Base-by-base conservation (phyloP, 1,140 invertebrate species). In the Battus philenor region DNA sequence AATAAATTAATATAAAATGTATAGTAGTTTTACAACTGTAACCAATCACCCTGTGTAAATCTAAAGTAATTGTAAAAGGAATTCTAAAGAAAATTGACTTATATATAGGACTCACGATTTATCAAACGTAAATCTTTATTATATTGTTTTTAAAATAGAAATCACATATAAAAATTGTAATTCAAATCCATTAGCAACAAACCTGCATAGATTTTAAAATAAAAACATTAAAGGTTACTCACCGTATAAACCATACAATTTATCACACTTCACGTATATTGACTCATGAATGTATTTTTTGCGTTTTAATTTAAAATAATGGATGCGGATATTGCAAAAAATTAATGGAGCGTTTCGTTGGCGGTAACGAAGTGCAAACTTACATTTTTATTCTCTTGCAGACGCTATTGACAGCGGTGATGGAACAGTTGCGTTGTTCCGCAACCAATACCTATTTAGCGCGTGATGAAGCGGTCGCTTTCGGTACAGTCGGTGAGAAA, bases 281-380 rank as follows among this genome's bases (percentile, higher is more conserved):
- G 38, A 41, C 38, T 17, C 36, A 24, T n/a, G n/a, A 12, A 16
- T 15, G 12, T 39, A 39, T 27, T 39, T 24, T 22, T 27, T 26
- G 12, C 24, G 6, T 29, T 29, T 29, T 29, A 29, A 41, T 29
- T 41, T 41, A 11, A 10, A 27, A 27, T 27, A 41, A 41, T 41
- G 22, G 4, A 15, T 26, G 17, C 16, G n/a, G 22, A 5, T 17
- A 27, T 41, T 29, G 22, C 16, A 17, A 27, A 29, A 16, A 27
- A 41, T 26, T 39, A 26, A 39, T 39, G 24, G 13, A 39, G 12
- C 36, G 36, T 7, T 15, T 8, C 36, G 36, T 13, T 10, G 26
- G 20, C 18, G 22, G 26, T 39, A 26, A 12, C 17, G 8, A 26
- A 39, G 18, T 39, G 22, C 26, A 27, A 20, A 36, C 33, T 36